Evolutionary conservation across 1,140 invertebrate genomes (phyloP), one percentile per base, ranked within the genome.

Genomic region (Drosophila takahashii): DNA sequence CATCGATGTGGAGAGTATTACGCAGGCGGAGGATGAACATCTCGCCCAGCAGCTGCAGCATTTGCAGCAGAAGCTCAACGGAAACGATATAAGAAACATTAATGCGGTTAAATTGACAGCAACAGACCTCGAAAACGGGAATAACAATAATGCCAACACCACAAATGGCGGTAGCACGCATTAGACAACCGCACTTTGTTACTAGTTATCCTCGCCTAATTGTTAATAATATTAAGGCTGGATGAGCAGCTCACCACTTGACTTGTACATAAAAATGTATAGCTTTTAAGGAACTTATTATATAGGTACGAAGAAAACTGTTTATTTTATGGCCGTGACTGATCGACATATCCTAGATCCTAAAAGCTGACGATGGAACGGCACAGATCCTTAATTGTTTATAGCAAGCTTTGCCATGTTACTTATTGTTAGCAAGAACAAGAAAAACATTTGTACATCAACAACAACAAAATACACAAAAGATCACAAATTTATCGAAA

Each of bases 51-150:
- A 91, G 48, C 48, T 91, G 27, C 52, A 90, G 6, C 86, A 90
- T 15, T 37, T 91, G 29, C 75, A 80, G 26, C 77, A 91, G 4
- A 91, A 91, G 50, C 67, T 91, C 1, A 90, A 91, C 50, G 90
- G 73, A 9, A 86, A 77, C 45, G 61, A 72, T 26, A 7, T 57
- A 15, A 26, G 11, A 27, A 52, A 11, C 27, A 83, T 83, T 13
- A 53, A 77, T 65, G 64, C 85, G 7, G 27, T 41, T 3, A 80
- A 80, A 45, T 45, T 89, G 1, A 80, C 85, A 10, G 32, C 61
- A 18, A 52, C 64, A n/a, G 84, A 89, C 52, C 32, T 65, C 10
- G 65, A 84, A 26, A 87, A 89, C 37, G 65, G 79, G 3, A 89
- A 87, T 41, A 67, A 59, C 39, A 75, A 75, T 16, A 66, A 54